phyloP scores from a whole-genome alignment of 2,113 vertebrate genomes.

The Caloenas nicobarica region DNA sequence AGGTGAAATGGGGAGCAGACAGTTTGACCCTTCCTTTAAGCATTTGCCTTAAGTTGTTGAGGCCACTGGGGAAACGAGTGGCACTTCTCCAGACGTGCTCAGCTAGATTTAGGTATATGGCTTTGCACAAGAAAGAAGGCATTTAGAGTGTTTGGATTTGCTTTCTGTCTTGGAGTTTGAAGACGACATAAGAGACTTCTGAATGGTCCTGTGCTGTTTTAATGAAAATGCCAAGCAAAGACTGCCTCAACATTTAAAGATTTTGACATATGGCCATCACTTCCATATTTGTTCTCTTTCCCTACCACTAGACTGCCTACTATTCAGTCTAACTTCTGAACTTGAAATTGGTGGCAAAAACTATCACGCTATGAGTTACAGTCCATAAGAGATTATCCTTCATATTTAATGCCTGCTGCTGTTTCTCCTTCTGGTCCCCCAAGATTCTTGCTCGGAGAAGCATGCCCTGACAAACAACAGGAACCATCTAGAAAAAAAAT shows the following conservation, averaged over 20 bases:
- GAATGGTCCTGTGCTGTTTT: neutral
- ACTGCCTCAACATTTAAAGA: neutral
- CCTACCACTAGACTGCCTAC: neutral
- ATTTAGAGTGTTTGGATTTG: neutral
- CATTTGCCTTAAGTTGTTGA: neutral
- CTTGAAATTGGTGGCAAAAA: neutral
- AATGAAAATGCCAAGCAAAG: neutral
- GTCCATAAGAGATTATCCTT: neutral
- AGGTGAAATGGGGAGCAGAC: neutral
- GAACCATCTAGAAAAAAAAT: neutral
- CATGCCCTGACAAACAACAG: neutral
- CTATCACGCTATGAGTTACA: neutral
- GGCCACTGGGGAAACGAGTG: neutral
- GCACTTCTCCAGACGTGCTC: neutral
- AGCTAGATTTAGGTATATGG: neutral
- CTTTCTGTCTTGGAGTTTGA: neutral
- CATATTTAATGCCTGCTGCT: neutral
- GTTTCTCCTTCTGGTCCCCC: neutral
- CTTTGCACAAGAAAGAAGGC: neutral
- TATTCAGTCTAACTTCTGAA: neutral
- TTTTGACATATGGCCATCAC: neutral
- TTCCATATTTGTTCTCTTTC: neutral
- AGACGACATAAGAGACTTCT: neutral
- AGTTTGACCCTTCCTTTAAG: neutral
- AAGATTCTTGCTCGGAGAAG: neutral